These are phyloP conservation scores for Diadumene lineata DNA, from an alignment of 92 coral and sea anemone species.

Conservation along the genomic window DNA sequence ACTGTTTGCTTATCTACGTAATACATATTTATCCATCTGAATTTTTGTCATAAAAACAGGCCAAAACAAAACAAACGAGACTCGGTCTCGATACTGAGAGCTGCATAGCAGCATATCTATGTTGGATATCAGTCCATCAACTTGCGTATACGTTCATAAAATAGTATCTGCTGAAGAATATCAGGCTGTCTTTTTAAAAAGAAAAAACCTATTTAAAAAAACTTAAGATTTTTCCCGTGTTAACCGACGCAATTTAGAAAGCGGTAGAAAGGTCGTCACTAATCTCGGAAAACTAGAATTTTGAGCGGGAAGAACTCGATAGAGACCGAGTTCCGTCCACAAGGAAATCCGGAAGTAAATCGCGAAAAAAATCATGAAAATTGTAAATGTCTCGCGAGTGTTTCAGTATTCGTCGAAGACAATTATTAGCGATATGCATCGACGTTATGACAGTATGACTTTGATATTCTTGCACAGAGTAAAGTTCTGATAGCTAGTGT, in stretches of 20 bases:
- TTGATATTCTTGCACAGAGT: not conserved
- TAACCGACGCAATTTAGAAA: not conserved
- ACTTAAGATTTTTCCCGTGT: not conserved
- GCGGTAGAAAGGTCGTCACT: not conserved
- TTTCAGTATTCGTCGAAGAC: too few relatives aligned
- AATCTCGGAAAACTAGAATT: too few relatives aligned
- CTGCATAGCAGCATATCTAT: conserved; percentile 41
- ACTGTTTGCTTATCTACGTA: not conserved
- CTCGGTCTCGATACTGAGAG: conserved; percentile 34
- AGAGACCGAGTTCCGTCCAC: too few relatives aligned
- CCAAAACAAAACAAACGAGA: conserved; percentile 15
- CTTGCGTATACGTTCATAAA: conserved; percentile 10
- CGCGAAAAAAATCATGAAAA: too few relatives aligned
- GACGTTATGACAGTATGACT: too few relatives aligned
- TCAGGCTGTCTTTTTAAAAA: conserved; percentile 16
- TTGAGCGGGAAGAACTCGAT: too few relatives aligned
- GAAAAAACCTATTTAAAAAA: not conserved
- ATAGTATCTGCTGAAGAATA: not conserved
- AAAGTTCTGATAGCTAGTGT: not conserved
- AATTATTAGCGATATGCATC: too few relatives aligned
- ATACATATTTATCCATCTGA: conserved; percentile 25
- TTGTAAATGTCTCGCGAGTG: too few relatives aligned
- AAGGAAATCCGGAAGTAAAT: too few relatives aligned
- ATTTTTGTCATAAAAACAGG: conserved; percentile 15
- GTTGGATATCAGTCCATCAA: conserved; percentile 19